Percentiles rank a stretch among this genome's conserved stretches.
Conservation (phyloP, 1,140 invertebrate genomes). For the Apis florea region DNA sequence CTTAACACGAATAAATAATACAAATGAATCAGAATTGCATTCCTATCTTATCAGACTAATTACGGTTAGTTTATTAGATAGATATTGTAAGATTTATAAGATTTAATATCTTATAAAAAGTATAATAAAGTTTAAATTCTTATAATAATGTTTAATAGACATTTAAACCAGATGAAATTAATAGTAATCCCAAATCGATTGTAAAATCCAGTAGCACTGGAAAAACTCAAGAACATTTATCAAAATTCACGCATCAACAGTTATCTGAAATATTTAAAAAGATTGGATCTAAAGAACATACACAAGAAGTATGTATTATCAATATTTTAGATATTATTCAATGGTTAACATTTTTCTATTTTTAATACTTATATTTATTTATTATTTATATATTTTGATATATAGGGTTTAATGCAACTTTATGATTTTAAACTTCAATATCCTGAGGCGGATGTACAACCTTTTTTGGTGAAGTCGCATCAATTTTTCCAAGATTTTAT, state of each 20-base stretch:
- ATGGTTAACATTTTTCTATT: too few species aligned
- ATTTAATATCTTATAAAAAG: background rate
- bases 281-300: constrained; percentile 94
- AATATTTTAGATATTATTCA: constrained; percentile 6
- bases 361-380: background rate
- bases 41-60: constrained; percentile 89
- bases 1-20: constrained; percentile 88
- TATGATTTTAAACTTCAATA: constrained; percentile 95
- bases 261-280: constrained; percentile 95
- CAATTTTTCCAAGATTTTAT: constrained; percentile 96
- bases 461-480: constrained; percentile 93
- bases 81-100: background rate
- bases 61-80: constrained; percentile 80
- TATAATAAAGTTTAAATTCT: constrained; percentile 17
- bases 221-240: constrained; percentile 81
- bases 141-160: constrained; percentile 70
- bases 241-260: constrained; percentile 89
- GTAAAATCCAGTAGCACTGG: constrained; percentile 75
- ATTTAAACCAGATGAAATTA: constrained; percentile 80
- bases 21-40: constrained; percentile 90
- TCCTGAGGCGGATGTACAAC: constrained; percentile 92
- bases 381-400: too few species aligned
- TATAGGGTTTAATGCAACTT: constrained; percentile 89
- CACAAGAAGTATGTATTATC: constrained; percentile 84
- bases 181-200: constrained; percentile 74